A percentile compares a stretch with the other conserved stretches of the same genome.
These are phyloP conservation scores for Cryptotis parvus DNA, from an alignment of 2,113 vertebrate species.

Conservation along the genomic window DNA sequence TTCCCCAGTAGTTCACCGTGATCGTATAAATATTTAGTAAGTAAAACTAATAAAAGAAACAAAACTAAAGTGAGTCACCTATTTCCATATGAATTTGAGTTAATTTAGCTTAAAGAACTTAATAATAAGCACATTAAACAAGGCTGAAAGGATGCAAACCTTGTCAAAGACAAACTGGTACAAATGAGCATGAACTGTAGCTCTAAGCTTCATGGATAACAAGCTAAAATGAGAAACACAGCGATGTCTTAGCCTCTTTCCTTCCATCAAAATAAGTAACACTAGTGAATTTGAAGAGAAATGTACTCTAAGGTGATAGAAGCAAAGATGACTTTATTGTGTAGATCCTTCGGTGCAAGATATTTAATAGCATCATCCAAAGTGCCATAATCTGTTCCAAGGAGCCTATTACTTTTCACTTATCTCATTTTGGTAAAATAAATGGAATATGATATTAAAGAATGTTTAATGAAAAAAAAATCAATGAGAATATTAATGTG, in stretches of 20 bases:
- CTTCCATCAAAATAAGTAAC: neutral
- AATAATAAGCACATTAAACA: neutral
- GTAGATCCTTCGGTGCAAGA: neutral
- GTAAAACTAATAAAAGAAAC: too few relatives aligned
- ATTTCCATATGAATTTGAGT: neutral
- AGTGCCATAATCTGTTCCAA: neutral
- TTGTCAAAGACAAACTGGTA: neutral
- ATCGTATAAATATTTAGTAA: neutral
- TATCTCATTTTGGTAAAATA: neutral
- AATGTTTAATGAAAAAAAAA: neutral
- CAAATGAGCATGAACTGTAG: neutral
- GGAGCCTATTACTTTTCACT: neutral
- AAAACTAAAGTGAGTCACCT: neutral
- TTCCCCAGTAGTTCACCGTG: too few relatives aligned
- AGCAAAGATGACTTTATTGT: neutral
- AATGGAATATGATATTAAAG: constrained; percentile 2
- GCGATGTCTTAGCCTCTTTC: constrained; percentile 20
- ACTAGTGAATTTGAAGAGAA: neutral
- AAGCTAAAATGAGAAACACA: neutral
- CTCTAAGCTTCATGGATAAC: neutral
- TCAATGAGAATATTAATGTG: neutral
- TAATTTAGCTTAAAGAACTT: neutral
- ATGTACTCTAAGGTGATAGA: neutral
- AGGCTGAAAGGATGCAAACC: neutral
- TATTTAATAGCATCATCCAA: constrained; percentile 1